Evolutionary conservation across 2,797 vertebrate species (phyloP).

Genomic region (Helostoma temminkii): DNA sequence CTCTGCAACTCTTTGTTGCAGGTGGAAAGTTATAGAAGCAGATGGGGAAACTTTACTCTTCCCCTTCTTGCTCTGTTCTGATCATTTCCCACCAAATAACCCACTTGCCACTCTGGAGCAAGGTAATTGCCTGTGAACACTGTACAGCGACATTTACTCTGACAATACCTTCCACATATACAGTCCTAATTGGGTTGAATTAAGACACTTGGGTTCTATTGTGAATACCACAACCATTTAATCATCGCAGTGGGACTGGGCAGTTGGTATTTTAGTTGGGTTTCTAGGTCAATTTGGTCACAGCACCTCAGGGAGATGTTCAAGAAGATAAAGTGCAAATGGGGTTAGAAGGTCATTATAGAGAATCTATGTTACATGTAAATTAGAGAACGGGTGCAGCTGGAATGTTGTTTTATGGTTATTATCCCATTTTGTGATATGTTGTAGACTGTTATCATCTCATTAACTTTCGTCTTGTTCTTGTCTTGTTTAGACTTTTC

Average conservation of each 20-base stretch:
- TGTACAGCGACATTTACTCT: slow-evolving; percentile 72
- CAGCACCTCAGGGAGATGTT: slow-evolving; percentile 25
- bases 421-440: slow-evolving; percentile 11
- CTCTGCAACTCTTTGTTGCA: slow-evolving; percentile 27
- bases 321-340: slow-evolving; percentile 42
- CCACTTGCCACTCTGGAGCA: slow-evolving; percentile 38
- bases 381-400: slow-evolving; percentile 19
- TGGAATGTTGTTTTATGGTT: slow-evolving; percentile 9
- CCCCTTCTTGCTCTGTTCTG: slow-evolving; percentile 6
- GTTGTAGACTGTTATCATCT: not conserved
- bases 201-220: slow-evolving; percentile 55
- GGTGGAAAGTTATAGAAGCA: slow-evolving; percentile 30
- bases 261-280: slow-evolving; percentile 63
- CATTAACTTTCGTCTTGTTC: not conserved
- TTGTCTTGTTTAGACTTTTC: too few species aligned
- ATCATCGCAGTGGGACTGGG: slow-evolving; percentile 43
- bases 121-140: slow-evolving; percentile 71
- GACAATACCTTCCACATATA: slow-evolving; percentile 57
- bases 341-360: slow-evolving; percentile 34
- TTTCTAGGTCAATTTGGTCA: slow-evolving; percentile 53
- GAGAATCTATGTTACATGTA: slow-evolving; percentile 26
- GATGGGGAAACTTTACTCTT: slow-evolving; percentile 29
- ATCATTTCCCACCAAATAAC: slow-evolving; percentile 35
- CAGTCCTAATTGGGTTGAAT: slow-evolving; percentile 73
- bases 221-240: slow-evolving; percentile 58